Base-by-base conservation (phyloP, 2,888 invertebrate species). In the Meganola albula region DNA sequence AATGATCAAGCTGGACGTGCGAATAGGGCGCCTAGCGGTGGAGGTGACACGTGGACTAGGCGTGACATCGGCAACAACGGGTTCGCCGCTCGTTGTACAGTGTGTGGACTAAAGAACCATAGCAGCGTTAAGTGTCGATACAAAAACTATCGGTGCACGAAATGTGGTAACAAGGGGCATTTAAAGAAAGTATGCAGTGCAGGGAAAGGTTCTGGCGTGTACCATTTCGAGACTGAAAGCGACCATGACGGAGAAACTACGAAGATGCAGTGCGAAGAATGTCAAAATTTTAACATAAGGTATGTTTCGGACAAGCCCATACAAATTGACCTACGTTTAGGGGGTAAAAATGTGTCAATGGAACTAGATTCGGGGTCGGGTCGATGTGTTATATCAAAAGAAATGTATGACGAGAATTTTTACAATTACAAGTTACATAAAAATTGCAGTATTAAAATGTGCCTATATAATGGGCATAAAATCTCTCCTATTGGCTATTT, bases 161-260 rank as follows among this genome's bases (percentile, higher is more conserved):
- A 45, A 23, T 50, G 48, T 21, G 41, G 42, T 16, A 29, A 18
- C 6, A 46, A 44, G 23, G 55, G 49, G 4, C 52, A 49, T 34
- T 20, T 20, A 20, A 20, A 20, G 8, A 20, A 20, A 20, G 8
- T 27, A 4, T 3, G 10, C 12, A 12, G 12, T 23, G 20, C 24
- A n/a, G n/a, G n/a, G 2, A n/a, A n/a, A n/a, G n/a, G n/a, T n/a
- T 5, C 20, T 3, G 3, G 20, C n/a, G 20, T 20, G 3, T 20
- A 20, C n/a, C 20, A 20, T 20, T 3, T 20, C 2, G 20, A 7
- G 8, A 2, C 20, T n/a, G n/a, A 5, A 3, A n/a, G 8, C 3
- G 20, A 7, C 7, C 3, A 2, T 2, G 4, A 2, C n/a, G n/a
- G n/a, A 7, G 4, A 20, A n/a, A 3, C 8, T n/a, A 3, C 3